phyloP scores from a whole-genome alignment of 2,113 vertebrate genomes.

The Deroptyus accipitrinus region DNA sequence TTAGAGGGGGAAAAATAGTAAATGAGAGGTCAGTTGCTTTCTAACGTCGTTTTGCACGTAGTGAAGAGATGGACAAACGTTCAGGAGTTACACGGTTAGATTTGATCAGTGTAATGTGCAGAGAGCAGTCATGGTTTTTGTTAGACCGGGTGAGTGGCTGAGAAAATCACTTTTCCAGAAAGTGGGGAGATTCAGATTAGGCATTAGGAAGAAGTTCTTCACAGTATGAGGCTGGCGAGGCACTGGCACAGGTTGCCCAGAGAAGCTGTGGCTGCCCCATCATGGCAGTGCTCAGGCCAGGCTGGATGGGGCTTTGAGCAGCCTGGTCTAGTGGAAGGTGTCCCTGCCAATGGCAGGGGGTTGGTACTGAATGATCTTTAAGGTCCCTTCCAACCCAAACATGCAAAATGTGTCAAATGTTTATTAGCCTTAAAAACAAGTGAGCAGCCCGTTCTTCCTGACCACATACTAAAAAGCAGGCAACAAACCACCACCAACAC shows the following conservation, averaged over 20 bases:
- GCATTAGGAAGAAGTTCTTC: background rate
- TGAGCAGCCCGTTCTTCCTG: background rate
- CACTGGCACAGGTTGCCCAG: background rate
- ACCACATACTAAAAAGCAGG: background rate
- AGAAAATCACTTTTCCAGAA: rapidly evolving
- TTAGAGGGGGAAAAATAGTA: background rate
- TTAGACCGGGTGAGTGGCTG: background rate
- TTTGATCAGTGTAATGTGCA: background rate
- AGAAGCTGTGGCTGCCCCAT: background rate
- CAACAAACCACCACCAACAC: too few relatives aligned
- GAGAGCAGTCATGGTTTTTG: rapidly evolving
- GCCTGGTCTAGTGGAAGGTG: background rate
- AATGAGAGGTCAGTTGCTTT: background rate
- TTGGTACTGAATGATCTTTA: background rate
- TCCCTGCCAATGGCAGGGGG: background rate
- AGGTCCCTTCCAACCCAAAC: background rate
- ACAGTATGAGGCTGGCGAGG: background rate
- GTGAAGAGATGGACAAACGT: background rate
- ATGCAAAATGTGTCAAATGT: background rate
- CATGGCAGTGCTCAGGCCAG: background rate
- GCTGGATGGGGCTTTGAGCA: background rate
- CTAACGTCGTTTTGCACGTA: rapidly evolving
- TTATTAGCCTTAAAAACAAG: background rate
- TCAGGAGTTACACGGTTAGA: rapidly evolving
- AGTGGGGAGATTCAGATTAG: background rate